Evolutionary conservation across 1,140 invertebrate species (phyloP), one percentile per base, ranked within the genome.

Genomic region (Episyrphus balteatus): DNA sequence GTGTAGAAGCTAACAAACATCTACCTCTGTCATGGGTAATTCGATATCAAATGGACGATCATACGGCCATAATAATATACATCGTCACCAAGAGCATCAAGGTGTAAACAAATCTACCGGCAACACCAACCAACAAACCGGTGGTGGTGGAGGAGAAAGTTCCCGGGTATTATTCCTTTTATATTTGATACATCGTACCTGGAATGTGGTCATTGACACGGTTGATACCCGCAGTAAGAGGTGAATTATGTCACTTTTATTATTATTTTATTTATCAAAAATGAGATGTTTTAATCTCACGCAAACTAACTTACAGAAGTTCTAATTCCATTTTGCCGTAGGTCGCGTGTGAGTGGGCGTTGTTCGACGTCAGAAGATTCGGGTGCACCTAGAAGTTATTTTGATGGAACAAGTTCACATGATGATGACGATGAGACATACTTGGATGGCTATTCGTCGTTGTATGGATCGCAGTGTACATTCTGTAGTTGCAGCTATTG

Each of bases 161-260:
- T 76, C 76, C 7, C 66, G 78, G 46, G 70, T 80, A 3, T 67
- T 79, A n/a, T 81, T 80, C 58, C 69, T 82, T 44, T 67, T 83
- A 51, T 79, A 82, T 57, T 71, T 83, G 46, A 80, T 83, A 52
- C 76, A 82, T 50, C 76, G 79, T 52, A 82, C 80, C n/a, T 83
- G 80, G 80, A 79, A 76, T 55, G 71, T 80, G 3, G 73, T 81
- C 9, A 69, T 78, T 33, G 78, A 80, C 46, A 75, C 75, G 46
- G 73, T 76, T 49, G 75, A 77, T 55, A 63, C 73, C 9, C 75
- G 75, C 51, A 67, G 57, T 15, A 73, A 73, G 41, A 75, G 75
- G 75, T 75, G 57, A 54, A 50, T 49, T 37, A n/a, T 42, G 42
- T 26, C 19, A 30, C 39, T 50, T 32, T 36, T 33, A 18, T 15